phyloP scores from a whole-genome alignment of 2,113 vertebrate species.

The Hyla sarda region DNA sequence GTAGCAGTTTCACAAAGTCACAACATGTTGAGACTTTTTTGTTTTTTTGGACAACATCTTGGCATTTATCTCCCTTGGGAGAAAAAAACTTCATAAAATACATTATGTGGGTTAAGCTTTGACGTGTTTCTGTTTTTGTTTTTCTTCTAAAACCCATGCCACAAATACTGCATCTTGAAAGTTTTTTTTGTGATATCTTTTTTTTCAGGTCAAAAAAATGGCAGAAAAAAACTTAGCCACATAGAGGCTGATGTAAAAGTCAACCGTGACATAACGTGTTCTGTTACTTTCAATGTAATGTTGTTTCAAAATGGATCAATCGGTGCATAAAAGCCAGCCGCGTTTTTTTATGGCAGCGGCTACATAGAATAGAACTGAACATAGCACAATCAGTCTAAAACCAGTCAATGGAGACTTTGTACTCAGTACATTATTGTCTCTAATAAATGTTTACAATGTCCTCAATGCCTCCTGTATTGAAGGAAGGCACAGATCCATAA shows the following conservation, averaged over 20 bases:
- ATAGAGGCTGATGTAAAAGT: not conserved
- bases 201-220: no score
- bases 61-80: no score
- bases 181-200: no score
- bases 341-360: slow-evolving; percentile 18
- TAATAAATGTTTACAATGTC: slow-evolving; percentile 51
- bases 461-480: slow-evolving; percentile 27
- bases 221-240: no score
- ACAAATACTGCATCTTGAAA: no score
- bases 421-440: slow-evolving; percentile 35
- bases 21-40: no score
- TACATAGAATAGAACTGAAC: slow-evolving; percentile 6
- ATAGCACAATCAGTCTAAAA: slow-evolving; percentile 32
- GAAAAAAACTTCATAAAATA: no score
- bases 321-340: slow-evolving; percentile 34
- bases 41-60: no score
- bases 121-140: no score
- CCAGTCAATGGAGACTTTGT: slow-evolving; percentile 31
- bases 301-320: slow-evolving; percentile 47
- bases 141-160: no score
- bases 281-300: slow-evolving; percentile 14
- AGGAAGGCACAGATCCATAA: slow-evolving; percentile 43
- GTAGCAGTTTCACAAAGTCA: no score
- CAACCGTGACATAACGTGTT: not conserved
- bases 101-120: no score